Conservation (phyloP, 2,113 vertebrate genomes). For the Festucalex cinctus region DNA sequence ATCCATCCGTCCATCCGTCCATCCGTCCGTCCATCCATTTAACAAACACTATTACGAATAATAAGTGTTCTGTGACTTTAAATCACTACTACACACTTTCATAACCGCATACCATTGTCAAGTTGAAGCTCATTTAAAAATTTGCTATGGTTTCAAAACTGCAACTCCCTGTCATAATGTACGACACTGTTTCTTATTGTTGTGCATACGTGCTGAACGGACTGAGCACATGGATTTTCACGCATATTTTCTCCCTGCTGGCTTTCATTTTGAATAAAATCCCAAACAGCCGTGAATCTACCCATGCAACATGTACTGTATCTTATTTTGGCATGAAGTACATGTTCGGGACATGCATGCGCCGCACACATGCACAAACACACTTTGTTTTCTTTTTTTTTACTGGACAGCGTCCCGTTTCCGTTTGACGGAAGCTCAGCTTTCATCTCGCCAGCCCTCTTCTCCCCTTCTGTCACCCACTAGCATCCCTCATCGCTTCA, state of each 20-base stretch:
- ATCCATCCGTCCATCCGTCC: too few relatives aligned
- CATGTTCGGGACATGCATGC: constrained; percentile 42
- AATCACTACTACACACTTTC: background rate
- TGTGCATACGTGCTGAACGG: too few relatives aligned
- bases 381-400: constrained; percentile 47
- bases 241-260: constrained; percentile 39
- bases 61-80: too few relatives aligned
- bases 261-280: constrained; percentile 56
- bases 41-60: too few relatives aligned
- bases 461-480: constrained; percentile 35
- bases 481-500: constrained; percentile 8
- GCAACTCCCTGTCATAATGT: too few relatives aligned
- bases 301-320: constrained; percentile 17
- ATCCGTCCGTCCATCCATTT: too few relatives aligned
- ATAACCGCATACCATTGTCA: background rate
- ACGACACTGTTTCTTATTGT: too few relatives aligned
- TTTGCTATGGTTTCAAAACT: too few relatives aligned
- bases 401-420: constrained; percentile 64
- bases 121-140: too few relatives aligned
- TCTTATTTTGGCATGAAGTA: constrained; percentile 52
- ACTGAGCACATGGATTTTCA: constrained; percentile 50
- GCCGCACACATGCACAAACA: constrained; percentile 8
- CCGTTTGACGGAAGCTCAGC: constrained; percentile 65
- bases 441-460: constrained; percentile 40
- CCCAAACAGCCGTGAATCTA: constrained; percentile 47